Percentiles rank a stretch among this genome's conserved stretches.
These are phyloP conservation scores for Phaonia tiefii DNA, from an alignment of 2,888 invertebrate genomes.

Conservation along the genomic window DNA sequence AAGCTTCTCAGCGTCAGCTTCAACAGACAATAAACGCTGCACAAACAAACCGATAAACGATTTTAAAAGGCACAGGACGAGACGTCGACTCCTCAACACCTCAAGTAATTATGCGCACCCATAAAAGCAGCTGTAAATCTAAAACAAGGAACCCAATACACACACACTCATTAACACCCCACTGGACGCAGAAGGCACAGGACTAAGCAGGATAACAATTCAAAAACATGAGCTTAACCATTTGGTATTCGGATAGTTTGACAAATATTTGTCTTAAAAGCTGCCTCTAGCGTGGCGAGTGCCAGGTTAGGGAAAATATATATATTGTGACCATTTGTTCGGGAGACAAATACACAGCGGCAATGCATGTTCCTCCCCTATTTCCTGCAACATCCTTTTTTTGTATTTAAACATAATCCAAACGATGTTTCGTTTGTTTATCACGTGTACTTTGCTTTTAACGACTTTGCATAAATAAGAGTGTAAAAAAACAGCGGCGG, in stretches of 20 bases:
- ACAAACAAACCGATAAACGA: slow-evolving; percentile 42
- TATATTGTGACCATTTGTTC: no score
- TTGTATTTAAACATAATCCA: neutral
- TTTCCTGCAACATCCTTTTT: no score
- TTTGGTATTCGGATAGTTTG: slow-evolving; percentile 14
- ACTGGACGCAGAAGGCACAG: neutral
- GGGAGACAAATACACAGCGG: no score
- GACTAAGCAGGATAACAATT: neutral
- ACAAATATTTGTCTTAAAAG: slow-evolving; percentile 28
- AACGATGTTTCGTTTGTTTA: slow-evolving; percentile 41
- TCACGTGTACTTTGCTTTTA: slow-evolving; percentile 52
- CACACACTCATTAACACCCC: neutral
- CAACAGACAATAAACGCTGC: slow-evolving; percentile 27
- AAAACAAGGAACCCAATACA: slow-evolving; percentile 6
- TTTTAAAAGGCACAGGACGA: neutral
- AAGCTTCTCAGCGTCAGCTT: slow-evolving; percentile 15
- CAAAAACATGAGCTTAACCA: neutral
- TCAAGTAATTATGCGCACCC: slow-evolving; percentile 48
- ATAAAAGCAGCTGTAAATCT: slow-evolving; percentile 37
- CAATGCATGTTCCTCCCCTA: neutral
- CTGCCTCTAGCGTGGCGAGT: no score
- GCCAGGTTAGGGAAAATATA: no score
- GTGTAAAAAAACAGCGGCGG: neutral
- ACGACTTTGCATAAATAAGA: slow-evolving; percentile 60
- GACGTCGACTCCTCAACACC: slow-evolving; percentile 5